Evolutionary conservation across 2,888 invertebrate genomes (phyloP).

Genomic region (Spilarctia lutea): DNA sequence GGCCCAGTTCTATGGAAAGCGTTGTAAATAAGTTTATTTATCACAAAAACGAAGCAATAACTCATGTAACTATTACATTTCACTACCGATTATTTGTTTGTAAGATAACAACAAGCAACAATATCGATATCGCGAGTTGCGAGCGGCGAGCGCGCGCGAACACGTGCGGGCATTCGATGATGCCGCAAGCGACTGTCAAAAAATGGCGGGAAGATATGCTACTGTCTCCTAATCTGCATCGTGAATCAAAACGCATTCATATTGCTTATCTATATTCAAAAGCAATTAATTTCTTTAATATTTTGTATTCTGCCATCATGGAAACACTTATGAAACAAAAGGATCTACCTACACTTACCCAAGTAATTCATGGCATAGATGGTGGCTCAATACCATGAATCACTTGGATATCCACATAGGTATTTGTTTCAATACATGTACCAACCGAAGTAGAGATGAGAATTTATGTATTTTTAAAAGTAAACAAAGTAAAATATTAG

Average conservation of each 20-base stretch:
- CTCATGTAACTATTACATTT: conserved; percentile 50
- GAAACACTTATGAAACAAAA: neutral
- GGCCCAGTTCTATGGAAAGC: conserved; percentile 54
- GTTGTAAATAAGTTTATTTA: conserved; percentile 53
- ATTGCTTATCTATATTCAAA: neutral
- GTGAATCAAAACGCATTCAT: neutral
- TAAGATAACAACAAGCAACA: conserved; percentile 20
- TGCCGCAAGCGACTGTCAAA: conserved; percentile 65
- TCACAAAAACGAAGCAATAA: conserved; percentile 64
- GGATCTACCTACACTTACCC: neutral
- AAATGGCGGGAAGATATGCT: conserved; percentile 61
- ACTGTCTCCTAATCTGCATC: neutral
- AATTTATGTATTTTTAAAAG: neutral
- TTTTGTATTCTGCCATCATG: neutral
- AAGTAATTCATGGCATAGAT: neutral
- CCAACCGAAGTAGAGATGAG: neutral
- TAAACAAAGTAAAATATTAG: no score
- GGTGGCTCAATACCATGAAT: no score
- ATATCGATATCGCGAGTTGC: no score
- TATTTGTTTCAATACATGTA: neutral
- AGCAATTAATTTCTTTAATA: neutral
- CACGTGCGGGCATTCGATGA: conserved; percentile 52
- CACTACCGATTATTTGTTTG: conserved; percentile 32
- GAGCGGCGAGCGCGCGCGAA: conserved; percentile 28
- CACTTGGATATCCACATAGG: no score